These are phyloP conservation scores for Rhabdomys pumilio DNA, from an alignment of 2,797 vertebrate genomes.

Conservation along the genomic window DNA sequence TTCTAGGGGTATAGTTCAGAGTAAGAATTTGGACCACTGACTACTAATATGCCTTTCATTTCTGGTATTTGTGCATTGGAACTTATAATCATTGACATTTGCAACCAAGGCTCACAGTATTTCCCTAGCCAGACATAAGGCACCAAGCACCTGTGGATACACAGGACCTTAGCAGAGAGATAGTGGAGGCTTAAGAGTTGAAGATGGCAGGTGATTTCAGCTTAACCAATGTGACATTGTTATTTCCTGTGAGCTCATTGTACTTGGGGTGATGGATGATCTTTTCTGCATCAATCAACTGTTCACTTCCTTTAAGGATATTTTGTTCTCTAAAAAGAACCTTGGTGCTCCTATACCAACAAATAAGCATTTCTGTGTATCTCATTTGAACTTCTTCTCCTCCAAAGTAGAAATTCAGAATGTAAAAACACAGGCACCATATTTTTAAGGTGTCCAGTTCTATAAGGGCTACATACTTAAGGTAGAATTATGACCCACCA, in stretches of 20 bases:
- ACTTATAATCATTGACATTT: conserved; percentile 56
- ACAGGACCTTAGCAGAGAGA: conserved; percentile 76
- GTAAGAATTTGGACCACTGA: neutral
- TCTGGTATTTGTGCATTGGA: neutral
- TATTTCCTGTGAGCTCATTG: neutral
- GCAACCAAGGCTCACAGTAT: conserved; percentile 73
- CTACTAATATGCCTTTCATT: neutral
- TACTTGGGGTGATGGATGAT: neutral
- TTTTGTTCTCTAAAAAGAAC: too few relatives aligned
- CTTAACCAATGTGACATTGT: conserved; percentile 85
- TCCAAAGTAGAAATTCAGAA: too few relatives aligned
- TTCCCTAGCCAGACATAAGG: conserved; percentile 85
- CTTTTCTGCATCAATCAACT: too few relatives aligned
- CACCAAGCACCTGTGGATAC: conserved; percentile 63
- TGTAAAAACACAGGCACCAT: too few relatives aligned
- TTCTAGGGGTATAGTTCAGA: too few relatives aligned
- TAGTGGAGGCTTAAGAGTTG: neutral
- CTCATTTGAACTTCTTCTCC: too few relatives aligned
- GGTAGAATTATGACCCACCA: too few relatives aligned
- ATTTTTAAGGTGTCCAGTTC: too few relatives aligned
- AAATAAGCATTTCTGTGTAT: too few relatives aligned
- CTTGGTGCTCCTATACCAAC: too few relatives aligned
- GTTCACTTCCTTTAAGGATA: too few relatives aligned
- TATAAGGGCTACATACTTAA: too few relatives aligned
- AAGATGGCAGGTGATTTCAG: conserved; percentile 55